Conservation (phyloP, 1,140 invertebrate genomes). For the Leucophenga varia region DNA sequence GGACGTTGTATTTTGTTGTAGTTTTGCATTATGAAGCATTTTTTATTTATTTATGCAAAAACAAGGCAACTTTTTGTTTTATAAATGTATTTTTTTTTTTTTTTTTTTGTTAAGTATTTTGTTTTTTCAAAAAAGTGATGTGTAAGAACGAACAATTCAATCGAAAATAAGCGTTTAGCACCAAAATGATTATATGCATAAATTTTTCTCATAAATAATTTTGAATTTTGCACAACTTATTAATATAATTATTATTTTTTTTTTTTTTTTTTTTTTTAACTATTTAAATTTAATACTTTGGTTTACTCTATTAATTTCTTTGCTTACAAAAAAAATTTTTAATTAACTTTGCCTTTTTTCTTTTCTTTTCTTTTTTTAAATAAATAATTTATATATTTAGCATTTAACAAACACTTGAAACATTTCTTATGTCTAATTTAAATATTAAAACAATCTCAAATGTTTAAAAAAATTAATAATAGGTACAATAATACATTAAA, state of each 20-base stretch:
- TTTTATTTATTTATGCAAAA: too few relatives aligned
- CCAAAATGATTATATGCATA: slow-evolving; percentile 43
- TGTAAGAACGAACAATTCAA: slow-evolving; percentile 31
- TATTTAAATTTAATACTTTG: neutral
- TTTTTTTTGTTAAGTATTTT: slow-evolving; percentile 14
- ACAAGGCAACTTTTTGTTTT: too few relatives aligned
- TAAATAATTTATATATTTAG: neutral
- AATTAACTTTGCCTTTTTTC: neutral
- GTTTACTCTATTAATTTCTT: slow-evolving; percentile 3
- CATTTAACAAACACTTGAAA: too few relatives aligned
- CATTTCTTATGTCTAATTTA: neutral
- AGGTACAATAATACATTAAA: too few relatives aligned
- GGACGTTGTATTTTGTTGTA: too few relatives aligned
- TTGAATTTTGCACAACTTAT: slow-evolving; percentile 24
- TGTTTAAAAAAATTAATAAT: slow-evolving; percentile 14
- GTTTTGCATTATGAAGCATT: too few relatives aligned
- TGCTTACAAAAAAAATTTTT: neutral
- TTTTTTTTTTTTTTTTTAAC: slow-evolving; percentile 11
- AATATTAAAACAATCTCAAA: neutral
- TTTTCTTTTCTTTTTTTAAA: neutral
- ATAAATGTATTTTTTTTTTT: slow-evolving; percentile 13
- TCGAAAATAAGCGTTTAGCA: slow-evolving; percentile 40
- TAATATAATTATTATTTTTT: slow-evolving; percentile 13
- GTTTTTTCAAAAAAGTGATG: slow-evolving; percentile 6
- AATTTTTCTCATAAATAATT: slow-evolving; percentile 21